phyloP scores from a whole-genome alignment of 2,113 vertebrate genomes.

The Vimba vimba region DNA sequence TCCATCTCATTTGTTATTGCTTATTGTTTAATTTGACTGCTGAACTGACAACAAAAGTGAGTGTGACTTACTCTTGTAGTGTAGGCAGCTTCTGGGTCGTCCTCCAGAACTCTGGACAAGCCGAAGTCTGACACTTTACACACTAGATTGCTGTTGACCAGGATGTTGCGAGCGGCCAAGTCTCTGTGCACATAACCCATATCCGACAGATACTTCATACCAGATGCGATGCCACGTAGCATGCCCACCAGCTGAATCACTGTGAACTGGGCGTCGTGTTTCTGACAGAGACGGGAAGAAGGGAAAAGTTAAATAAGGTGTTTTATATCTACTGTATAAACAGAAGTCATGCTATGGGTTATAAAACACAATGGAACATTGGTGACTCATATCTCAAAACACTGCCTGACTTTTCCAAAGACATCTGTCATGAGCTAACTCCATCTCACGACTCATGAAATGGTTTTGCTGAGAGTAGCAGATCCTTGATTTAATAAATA shows the following conservation, averaged over 20 bases:
- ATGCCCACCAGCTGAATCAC: constrained; percentile 91
- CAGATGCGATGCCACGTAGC: constrained; percentile 88
- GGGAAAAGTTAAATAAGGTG: background rate
- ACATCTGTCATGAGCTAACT: constrained; percentile 20
- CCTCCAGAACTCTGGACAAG: constrained; percentile 86
- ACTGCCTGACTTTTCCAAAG: constrained; percentile 26
- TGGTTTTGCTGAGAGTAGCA: constrained; percentile 11
- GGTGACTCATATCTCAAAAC: constrained; percentile 30
- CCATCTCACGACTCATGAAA: background rate
- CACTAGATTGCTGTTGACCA: constrained; percentile 90
- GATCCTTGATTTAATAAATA: constrained; percentile 2
- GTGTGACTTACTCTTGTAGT: constrained; percentile 80
- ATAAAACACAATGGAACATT: constrained; percentile 22
- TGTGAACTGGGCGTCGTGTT: constrained; percentile 96
- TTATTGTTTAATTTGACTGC: background rate
- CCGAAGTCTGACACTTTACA: constrained; percentile 92
- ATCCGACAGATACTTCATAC: constrained; percentile 90
- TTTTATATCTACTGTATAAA: constrained; percentile 26
- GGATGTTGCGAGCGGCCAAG: constrained; percentile 86
- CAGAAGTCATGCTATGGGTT: constrained; percentile 17
- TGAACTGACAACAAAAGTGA: background rate
- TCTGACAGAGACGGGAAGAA: constrained; percentile 73
- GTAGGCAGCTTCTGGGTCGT: constrained; percentile 88
- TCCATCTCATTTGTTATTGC: background rate
- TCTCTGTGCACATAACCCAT: constrained; percentile 91